phyloP scores from a whole-genome alignment of 2,888 invertebrate genomes.

The Podotricha telesiphe region DNA sequence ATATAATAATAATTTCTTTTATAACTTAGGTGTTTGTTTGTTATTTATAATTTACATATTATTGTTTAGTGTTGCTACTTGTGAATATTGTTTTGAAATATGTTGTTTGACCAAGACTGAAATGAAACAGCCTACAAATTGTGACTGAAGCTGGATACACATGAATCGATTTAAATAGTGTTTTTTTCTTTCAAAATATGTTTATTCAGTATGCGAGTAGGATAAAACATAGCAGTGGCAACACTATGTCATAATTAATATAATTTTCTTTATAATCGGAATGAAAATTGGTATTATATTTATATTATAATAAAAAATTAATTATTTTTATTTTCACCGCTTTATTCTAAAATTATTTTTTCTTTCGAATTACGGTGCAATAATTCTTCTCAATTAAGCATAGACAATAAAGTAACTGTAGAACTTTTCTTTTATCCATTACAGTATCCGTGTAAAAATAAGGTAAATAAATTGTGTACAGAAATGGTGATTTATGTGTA shows the following conservation, averaged over 20 bases:
- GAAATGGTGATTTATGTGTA: constrained; percentile 35
- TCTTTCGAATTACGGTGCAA: constrained; percentile 30
- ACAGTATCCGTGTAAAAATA: constrained; percentile 34
- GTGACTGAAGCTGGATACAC: no score
- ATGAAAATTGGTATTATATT: constrained; percentile 43
- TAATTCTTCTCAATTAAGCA: constrained; percentile 29
- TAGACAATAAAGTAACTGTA: constrained; percentile 36
- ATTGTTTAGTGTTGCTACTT: constrained; percentile 7
- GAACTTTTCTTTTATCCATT: constrained; percentile 17
- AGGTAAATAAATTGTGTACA: constrained; percentile 30
- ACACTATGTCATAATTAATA: constrained; percentile 17
- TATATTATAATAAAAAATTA: constrained; percentile 21
- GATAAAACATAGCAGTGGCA: not conserved
- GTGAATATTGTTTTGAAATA: not conserved
- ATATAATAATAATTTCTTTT: constrained; percentile 3
- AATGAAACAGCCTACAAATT: no score
- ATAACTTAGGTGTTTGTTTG: not conserved
- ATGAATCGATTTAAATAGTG: no score
- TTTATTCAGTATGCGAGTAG: no score
- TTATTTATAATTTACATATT: constrained; percentile 3
- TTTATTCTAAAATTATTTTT: not conserved
- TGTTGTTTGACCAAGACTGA: no score
- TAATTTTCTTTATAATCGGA: not conserved
- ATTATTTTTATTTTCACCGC: constrained; percentile 10
- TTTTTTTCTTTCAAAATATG: no score